These are phyloP conservation scores for Gallinago paraguaiae DNA, from an alignment of 2,113 vertebrate species.

Conservation along the genomic window DNA sequence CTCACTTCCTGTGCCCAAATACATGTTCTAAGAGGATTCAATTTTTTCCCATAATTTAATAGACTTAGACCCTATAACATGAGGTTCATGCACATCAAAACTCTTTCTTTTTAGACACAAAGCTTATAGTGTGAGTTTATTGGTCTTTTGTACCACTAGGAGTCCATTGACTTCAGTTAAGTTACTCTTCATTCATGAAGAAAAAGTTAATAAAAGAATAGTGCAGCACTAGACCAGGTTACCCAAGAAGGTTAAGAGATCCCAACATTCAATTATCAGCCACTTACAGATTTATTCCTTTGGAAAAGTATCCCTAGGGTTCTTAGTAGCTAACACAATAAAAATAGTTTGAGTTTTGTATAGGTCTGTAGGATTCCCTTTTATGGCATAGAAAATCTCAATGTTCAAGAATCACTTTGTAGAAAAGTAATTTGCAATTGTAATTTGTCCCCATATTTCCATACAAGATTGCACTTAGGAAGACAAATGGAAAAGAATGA, in stretches of 20 bases:
- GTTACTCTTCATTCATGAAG: not conserved
- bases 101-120: not conserved
- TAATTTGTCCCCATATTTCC: constrained; percentile 24
- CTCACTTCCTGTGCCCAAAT: not conserved
- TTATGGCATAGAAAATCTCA: not conserved
- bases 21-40: not conserved
- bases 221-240: not conserved
- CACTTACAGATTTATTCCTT: not conserved
- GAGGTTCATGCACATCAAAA: not conserved
- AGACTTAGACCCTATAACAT: not conserved
- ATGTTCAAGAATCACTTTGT: not conserved
- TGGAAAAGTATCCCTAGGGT: not conserved
- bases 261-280: not conserved
- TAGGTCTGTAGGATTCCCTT: not conserved
- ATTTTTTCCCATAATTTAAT: not conserved
- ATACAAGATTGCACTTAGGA: not conserved
- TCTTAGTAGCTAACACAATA: not conserved
- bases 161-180: not conserved
- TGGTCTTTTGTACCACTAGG: not conserved
- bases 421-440: constrained; percentile 26
- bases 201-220: not conserved
- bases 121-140: not conserved
- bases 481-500: constrained; percentile 29
- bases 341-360: not conserved
- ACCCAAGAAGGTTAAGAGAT: not conserved